These are phyloP conservation scores for Malacosoma neustria DNA, from an alignment of 2,888 invertebrate genomes.

Conservation along the genomic window DNA sequence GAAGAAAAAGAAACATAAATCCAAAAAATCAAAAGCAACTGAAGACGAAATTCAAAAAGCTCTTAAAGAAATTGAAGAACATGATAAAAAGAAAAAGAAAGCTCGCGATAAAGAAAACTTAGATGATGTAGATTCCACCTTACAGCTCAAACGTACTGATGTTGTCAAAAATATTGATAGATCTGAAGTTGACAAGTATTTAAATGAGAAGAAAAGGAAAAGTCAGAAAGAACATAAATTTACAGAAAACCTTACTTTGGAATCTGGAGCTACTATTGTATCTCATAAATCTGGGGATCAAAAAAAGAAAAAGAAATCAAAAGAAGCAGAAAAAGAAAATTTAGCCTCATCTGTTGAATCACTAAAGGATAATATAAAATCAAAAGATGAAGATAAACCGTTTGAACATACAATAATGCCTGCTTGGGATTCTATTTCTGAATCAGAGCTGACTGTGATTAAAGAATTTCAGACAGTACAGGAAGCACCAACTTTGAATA, in stretches of 20 bases:
- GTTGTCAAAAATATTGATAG: conserved; percentile 3
- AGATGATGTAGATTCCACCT: background rate
- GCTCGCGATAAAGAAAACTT: background rate
- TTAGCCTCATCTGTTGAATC: background rate
- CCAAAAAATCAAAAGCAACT: conserved; percentile 41
- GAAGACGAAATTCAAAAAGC: conserved; percentile 62
- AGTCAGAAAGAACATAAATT: conserved; percentile 19
- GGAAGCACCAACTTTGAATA: background rate
- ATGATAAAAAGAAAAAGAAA: conserved; percentile 53
- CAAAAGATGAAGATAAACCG: background rate
- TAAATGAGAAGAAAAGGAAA: conserved; percentile 34
- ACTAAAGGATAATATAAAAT: conserved; percentile 5
- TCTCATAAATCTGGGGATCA: conserved; percentile 8
- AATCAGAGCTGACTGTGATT: background rate
- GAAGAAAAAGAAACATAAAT: conserved; percentile 55
- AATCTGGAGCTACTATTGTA: background rate
- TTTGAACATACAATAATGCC: background rate
- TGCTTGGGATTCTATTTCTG: conserved; percentile 1
- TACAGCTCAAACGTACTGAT: background rate
- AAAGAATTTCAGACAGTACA: background rate
- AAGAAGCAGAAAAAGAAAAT: conserved; percentile 16
- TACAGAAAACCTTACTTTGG: conserved; percentile 7
- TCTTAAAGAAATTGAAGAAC: conserved; percentile 59
- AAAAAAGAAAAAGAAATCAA: conserved; percentile 21
- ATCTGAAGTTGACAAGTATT: conserved; percentile 15